Base-by-base conservation (phyloP, 1,140 invertebrate genomes). In the Aphis craccivora region DNA sequence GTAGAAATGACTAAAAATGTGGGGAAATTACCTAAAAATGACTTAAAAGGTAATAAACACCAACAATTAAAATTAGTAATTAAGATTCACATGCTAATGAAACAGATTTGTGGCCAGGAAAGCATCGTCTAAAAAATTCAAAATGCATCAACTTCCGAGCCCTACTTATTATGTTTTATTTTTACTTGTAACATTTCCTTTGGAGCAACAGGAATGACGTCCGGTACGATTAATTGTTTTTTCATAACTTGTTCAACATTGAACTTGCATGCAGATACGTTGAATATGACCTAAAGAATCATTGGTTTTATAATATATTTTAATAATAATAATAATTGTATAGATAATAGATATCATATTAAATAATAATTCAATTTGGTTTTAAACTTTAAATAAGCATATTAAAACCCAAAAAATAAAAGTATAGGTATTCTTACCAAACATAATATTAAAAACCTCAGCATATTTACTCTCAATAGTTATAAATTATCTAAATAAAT, bases 201-300 rank as follows among this genome's bases (percentile, higher is more conserved):
- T 18, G 97, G 97, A n/a, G 96, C 95, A 8, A 95, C 95, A 81
- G 96, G 96, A 93, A 98, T 96, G 25, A 98, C 97, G 94, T 98
- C 97, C 2, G 97, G 97, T 94, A 97, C 96, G 48, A 98, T 96
- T 94, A 96, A 95, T 8, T 94, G 90, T 22, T 94, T 93, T 76
- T 94, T 76, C 93, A 94, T 94, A 22, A 48, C 45, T 30, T 8
- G 84, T 30, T 87, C 25, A n/a, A 87, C 84, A 11, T 87, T n/a
- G 30, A 1, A 37, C 30, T 88, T 35, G 7, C 30, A 51, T 9
- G 87, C 30, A 88, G 14, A 53, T 7, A 51, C 30, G 2, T 7
- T 22, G 18, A 88, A 20, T 20, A 9, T 35, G 11, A 22, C 18
- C 48, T 22, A 48, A 20, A 45, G 5, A 76, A 76, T 5, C 5